Evolutionary conservation across 2,797 vertebrate genomes (phyloP).

Genomic region (Lacerta agilis): DNA sequence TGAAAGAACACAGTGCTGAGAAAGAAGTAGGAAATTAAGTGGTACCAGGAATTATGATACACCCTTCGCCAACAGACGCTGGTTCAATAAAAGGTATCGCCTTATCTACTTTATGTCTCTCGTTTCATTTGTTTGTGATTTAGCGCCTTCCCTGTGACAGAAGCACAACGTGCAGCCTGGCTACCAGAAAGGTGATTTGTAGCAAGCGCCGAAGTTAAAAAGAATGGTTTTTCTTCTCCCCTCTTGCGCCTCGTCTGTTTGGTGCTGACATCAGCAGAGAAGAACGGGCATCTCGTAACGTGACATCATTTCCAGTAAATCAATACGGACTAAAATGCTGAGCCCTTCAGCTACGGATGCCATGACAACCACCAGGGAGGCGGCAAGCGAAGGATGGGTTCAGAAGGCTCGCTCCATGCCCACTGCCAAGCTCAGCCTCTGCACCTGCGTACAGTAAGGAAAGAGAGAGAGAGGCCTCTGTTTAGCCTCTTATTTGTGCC

Average conservation of each 20-base stretch:
- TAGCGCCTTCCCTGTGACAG: constrained; percentile 73
- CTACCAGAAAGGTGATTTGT: constrained; percentile 75
- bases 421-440: not conserved
- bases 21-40: constrained; percentile 64
- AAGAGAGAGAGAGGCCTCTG: constrained; percentile 17
- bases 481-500: not conserved
- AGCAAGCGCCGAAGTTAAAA: constrained; percentile 63
- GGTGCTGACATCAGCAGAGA: constrained; percentile 73
- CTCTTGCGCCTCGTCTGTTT: constrained; percentile 26
- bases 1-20: constrained; percentile 51
- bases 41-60: constrained; percentile 75
- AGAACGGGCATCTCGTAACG: constrained; percentile 44
- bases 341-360: not conserved
- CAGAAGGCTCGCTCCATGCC: not conserved
- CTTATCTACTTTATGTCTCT: constrained; percentile 42
- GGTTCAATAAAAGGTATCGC: constrained; percentile 36
- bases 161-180: constrained; percentile 74
- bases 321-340: constrained; percentile 28
- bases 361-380: constrained; percentile 22
- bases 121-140: constrained; percentile 78
- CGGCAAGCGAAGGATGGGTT: not conserved
- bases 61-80: constrained; percentile 33
- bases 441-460: not conserved
- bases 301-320: constrained; percentile 22
- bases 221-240: constrained; percentile 59